Evolutionary conservation across 1,140 invertebrate species (phyloP), one percentile per base, ranked within the genome.

Genomic region (Coelopa frigida): DNA sequence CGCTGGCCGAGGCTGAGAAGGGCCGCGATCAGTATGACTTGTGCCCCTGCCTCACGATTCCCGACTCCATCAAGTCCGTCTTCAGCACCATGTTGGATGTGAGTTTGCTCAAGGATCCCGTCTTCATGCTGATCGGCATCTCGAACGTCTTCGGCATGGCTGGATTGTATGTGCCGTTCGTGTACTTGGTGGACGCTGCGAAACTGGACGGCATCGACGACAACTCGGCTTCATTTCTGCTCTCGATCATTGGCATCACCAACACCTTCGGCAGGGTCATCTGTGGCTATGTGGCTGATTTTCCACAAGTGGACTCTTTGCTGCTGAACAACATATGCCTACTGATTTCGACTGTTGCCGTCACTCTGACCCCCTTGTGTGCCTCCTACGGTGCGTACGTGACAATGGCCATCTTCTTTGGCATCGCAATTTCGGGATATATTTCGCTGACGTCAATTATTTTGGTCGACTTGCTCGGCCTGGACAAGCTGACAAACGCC

Each of bases 361-460:
- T 96, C 5, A 79, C 83, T 3, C 51, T 85, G 12, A 90, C 85
- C 7, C 94, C 94, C 2, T 82, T 97, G 50, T 93, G 90, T 62
- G 66, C 72, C 33, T 79, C 79, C 11, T 98, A 92, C 57, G 62
- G 70, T 4, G 71, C 82, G 35, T 89, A 94, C 52, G 80, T 92
- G 18, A 70, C 79, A 3, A 87, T 93, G 68, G 80, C 92, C n/a
- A 79, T 91, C 38, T 82, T 91, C 56, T 99, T 98, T 70, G 96
- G 95, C 43, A 75, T 98, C 49, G 92, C 94, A 60, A 88, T 98
- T 46, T 93, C 94, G 52, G 94, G 93, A 23, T 98, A 96, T 71
- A 95, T 98, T 56, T 96, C 93, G 1, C 73, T 99, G 31, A 98
- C 94, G 26, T 98, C 95, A 15, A 98, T 98, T 63, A 95, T 99